phyloP scores from a whole-genome alignment of 2,113 vertebrate species.

The Terrapene triunguis region DNA sequence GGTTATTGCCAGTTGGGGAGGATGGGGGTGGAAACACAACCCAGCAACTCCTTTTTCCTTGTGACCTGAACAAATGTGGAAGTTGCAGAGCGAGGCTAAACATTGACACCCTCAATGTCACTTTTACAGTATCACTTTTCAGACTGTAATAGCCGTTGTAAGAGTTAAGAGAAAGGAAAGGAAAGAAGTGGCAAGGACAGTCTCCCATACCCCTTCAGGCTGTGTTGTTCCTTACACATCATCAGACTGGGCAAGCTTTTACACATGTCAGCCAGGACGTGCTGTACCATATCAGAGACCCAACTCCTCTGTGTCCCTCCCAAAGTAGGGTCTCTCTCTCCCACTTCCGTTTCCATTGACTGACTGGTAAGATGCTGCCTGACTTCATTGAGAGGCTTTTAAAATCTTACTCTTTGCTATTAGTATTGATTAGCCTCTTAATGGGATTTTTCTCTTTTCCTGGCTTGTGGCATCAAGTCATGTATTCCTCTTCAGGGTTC shows the following conservation, averaged over 20 bases:
- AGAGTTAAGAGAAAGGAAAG: not conserved
- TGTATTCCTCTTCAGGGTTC: slow-evolving; percentile 36
- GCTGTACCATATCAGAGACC: not conserved
- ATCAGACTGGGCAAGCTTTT: not conserved
- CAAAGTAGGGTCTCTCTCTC: not conserved
- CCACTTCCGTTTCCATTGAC: slow-evolving; percentile 28
- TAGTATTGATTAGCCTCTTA: slow-evolving; percentile 81
- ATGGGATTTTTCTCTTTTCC: slow-evolving; percentile 66
- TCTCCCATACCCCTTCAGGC: not conserved
- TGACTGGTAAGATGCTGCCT: slow-evolving; percentile 33
- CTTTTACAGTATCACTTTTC: not conserved
- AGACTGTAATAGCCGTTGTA: not conserved
- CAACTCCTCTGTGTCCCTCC: not conserved
- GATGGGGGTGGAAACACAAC: not conserved
- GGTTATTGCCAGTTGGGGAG: not conserved
- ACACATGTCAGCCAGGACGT: not conserved
- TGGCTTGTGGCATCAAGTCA: slow-evolving; percentile 6
- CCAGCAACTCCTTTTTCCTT: not conserved
- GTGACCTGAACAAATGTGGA: not conserved
- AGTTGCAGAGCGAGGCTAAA: not conserved
- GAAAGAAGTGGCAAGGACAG: slow-evolving; percentile 66
- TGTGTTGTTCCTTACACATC: slow-evolving; percentile 36
- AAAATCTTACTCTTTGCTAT: slow-evolving; percentile 69
- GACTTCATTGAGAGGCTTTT: slow-evolving; percentile 79
- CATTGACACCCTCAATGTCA: accelerated